phyloP scores from a whole-genome alignment of 2,113 vertebrate genomes.

The Seriola dumerili region DNA sequence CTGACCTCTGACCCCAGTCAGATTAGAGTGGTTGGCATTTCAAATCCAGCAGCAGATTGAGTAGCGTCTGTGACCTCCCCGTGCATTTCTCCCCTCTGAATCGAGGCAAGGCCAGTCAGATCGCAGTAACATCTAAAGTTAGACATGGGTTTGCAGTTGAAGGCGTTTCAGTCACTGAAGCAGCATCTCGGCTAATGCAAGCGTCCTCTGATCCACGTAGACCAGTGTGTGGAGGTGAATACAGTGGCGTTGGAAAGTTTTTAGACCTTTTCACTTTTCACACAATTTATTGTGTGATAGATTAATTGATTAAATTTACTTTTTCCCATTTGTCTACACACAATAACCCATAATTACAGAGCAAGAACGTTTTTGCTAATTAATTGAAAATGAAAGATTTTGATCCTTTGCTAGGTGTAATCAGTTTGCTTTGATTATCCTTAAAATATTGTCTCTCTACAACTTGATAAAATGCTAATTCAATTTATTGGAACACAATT shows the following conservation, averaged over 20 bases:
- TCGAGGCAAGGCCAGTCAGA: neutral
- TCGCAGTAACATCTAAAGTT: neutral
- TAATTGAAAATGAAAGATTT: neutral
- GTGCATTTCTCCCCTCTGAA: conserved; percentile 27
- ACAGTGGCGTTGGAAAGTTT: neutral
- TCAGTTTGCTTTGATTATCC: neutral
- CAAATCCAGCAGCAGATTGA: conserved; percentile 71
- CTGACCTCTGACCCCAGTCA: conserved; percentile 65
- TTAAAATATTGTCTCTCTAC: neutral
- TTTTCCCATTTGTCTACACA: neutral
- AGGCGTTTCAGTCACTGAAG: conserved; percentile 11
- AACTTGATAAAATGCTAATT: neutral
- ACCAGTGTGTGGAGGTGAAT: neutral
- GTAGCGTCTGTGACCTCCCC: conserved; percentile 59
- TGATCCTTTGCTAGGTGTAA: neutral
- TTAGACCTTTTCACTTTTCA: neutral
- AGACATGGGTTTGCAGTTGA: neutral
- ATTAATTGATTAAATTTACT: too few species aligned
- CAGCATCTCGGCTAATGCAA: neutral
- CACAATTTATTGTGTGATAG: too few species aligned
- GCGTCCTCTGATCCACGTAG: neutral
- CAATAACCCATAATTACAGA: neutral
- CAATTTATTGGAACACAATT: neutral
- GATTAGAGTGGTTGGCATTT: conserved; percentile 69
- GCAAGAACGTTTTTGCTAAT: neutral